Percentiles rank a stretch among this genome's conserved stretches.
Conservation (phyloP, 2,113 vertebrate species). For the Antidorcas marsupialis region DNA sequence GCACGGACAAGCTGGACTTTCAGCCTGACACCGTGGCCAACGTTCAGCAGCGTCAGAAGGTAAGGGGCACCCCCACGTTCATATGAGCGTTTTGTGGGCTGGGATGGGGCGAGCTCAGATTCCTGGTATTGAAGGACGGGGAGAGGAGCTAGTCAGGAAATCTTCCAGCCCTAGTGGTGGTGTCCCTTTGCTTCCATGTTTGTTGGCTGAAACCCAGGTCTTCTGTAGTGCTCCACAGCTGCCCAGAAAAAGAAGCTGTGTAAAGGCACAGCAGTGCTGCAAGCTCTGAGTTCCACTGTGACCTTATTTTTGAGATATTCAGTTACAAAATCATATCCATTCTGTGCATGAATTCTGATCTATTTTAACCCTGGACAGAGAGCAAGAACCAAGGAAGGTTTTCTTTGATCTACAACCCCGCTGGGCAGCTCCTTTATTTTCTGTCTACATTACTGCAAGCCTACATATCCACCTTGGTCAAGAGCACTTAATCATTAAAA, state of each 20-base stretch:
- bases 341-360: not conserved
- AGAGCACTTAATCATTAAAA: not conserved
- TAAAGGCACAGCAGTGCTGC: not conserved
- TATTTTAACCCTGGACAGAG: not conserved
- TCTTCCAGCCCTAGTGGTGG: not conserved
- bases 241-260: not conserved
- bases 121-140: not conserved
- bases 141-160: accelerated
- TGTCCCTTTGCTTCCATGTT: not conserved
- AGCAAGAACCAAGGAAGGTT: not conserved
- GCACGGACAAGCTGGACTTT: conserved; percentile 97
- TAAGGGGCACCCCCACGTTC: conserved; percentile 58
- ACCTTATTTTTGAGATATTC: not conserved
- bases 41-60: conserved; percentile 97
- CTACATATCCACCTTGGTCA: not conserved
- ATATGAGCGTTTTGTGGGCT: accelerated
- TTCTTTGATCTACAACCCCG: not conserved
- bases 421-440: not conserved
- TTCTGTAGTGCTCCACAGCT: not conserved
- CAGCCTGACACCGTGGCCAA: conserved; percentile 94
- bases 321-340: not conserved
- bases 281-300: not conserved
- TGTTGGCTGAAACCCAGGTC: not conserved
- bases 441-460: not conserved
- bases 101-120: accelerated